Conservation (phyloP, 2,113 vertebrate species). For the Pachycephala philippinensis region DNA sequence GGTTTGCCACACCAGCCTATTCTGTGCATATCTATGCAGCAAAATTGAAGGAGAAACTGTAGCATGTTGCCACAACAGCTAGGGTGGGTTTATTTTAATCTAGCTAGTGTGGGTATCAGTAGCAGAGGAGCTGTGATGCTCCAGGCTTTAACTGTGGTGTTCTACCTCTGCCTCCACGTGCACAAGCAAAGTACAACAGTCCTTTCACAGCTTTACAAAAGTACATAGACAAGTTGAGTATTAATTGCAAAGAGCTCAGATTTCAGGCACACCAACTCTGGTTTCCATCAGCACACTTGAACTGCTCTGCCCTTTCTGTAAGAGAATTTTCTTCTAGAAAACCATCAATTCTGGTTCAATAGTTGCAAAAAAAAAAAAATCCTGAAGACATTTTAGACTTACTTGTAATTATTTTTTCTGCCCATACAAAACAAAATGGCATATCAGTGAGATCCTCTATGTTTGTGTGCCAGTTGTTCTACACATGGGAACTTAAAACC, state of each 20-base stretch:
- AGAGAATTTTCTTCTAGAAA: background rate
- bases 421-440: background rate
- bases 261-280: background rate
- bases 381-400: background rate
- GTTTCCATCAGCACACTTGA: background rate
- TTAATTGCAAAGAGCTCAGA: background rate
- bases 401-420: background rate
- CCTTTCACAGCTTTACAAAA: background rate
- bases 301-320: background rate
- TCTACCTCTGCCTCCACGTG: background rate
- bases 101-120: background rate
- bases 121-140: background rate
- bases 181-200: background rate
- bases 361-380: background rate
- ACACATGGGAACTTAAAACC: background rate
- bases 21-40: background rate
- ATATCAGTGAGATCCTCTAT: background rate
- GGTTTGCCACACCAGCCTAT: background rate
- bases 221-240: background rate
- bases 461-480: background rate
- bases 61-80: background rate
- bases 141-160: background rate
- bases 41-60: background rate
- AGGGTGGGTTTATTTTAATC: background rate
- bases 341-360: background rate